Evolutionary conservation across 2,888 invertebrate species (phyloP), one percentile per base, ranked within the genome.

Genomic region (Blomia tropicalis): DNA sequence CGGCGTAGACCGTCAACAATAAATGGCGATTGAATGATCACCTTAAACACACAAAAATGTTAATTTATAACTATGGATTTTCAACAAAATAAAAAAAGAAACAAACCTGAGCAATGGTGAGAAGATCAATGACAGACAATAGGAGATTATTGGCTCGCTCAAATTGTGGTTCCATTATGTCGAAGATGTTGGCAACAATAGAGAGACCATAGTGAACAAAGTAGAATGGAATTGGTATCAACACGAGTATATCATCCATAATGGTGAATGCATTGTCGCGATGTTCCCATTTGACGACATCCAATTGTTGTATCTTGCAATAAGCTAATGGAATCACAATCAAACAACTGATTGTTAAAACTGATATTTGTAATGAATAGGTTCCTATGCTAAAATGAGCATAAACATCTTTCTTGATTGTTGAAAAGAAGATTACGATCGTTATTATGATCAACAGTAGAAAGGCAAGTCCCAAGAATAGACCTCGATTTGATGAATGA

Each of bases 1-100:
- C 85, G 78, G n/a, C 84, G 76, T 43, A 85, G 74, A 0, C 82
- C 83, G 69, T 84, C 84, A 66, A 83, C 79, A 53, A 85, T 81
- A 63, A 85, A 79, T 0, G 83, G 79, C 0, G 85, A 85, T 74
- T 86, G 85, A 2, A 85, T 73, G 17, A 84, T 71, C 0, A 84
- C 81, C n/a, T n/a, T n/a, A n/a, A n/a, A n/a, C n/a, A n/a, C n/a
- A n/a, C n/a, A n/a, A n/a, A n/a, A n/a, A n/a, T n/a, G n/a, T n/a
- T n/a, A n/a, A n/a, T n/a, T n/a, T n/a, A n/a, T n/a, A n/a, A n/a
- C n/a, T n/a, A n/a, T n/a, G n/a, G n/a, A n/a, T n/a, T n/a, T n/a
- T n/a, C n/a, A n/a, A n/a, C n/a, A n/a, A n/a, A n/a, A n/a, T n/a
- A n/a, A n/a, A n/a, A n/a, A n/a, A n/a, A n/a, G n/a, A n/a, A n/a